Evolutionary conservation across 2,888 invertebrate genomes (phyloP).

Genomic region (Cyclophora punctaria): DNA sequence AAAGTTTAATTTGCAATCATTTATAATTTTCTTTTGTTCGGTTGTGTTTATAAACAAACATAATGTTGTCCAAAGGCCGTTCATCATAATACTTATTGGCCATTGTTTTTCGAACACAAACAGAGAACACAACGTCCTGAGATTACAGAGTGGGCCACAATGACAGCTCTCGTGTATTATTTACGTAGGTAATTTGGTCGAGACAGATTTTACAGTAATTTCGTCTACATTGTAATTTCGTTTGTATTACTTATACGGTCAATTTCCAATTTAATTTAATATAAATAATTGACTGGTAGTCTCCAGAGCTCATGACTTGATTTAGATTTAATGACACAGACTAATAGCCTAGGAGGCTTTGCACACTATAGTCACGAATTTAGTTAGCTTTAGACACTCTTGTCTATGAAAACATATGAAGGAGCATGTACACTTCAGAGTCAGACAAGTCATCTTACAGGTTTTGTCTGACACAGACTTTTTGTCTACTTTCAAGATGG

Average conservation of each 20-base stretch:
- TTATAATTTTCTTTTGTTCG: too few relatives aligned
- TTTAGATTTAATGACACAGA: too few relatives aligned
- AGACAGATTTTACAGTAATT: conserved; percentile 24
- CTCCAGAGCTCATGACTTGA: too few relatives aligned
- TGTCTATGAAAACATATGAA: too few relatives aligned
- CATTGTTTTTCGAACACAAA: conserved; percentile 12
- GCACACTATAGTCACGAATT: too few relatives aligned
- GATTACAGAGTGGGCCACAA: conserved; percentile 11
- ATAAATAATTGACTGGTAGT: conserved; percentile 29
- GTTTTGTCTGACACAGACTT: too few relatives aligned
- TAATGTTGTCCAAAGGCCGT: background rate
- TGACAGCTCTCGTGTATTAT: conserved; percentile 17
- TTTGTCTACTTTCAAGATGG: too few relatives aligned
- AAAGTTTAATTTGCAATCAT: too few relatives aligned
- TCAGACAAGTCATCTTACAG: too few relatives aligned
- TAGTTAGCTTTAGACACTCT: too few relatives aligned
- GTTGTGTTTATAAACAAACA: background rate
- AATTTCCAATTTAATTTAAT: conserved; percentile 32
- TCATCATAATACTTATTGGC: conserved; percentile 12
- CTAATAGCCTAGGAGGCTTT: too few relatives aligned
- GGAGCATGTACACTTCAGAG: too few relatives aligned
- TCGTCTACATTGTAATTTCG: conserved; percentile 20
- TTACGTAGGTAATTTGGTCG: conserved; percentile 19
- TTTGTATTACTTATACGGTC: conserved; percentile 30
- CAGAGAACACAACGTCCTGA: conserved; percentile 14